Evolutionary conservation across 2,888 invertebrate genomes (phyloP).

Genomic region (Brachyptera putata): DNA sequence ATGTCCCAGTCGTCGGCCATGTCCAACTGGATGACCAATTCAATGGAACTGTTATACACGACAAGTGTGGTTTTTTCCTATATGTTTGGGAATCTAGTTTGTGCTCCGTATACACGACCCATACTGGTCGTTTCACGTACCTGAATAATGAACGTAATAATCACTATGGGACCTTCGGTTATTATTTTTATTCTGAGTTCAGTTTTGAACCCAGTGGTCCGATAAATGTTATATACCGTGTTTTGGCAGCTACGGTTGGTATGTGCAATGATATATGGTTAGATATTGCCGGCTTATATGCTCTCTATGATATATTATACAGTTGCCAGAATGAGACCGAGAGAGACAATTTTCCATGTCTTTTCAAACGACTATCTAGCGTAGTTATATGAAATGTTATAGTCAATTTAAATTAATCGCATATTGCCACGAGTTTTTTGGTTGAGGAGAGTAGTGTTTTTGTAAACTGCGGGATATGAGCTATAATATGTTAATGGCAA

Average conservation of each 20-base stretch:
- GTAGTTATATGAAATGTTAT: too few species aligned
- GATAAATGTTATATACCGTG: slow-evolving; percentile 19
- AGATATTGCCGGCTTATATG: background rate
- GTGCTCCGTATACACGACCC: background rate
- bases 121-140: slow-evolving; percentile 13
- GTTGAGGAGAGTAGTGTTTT: too few species aligned
- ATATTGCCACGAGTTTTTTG: too few species aligned
- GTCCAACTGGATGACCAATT: slow-evolving; percentile 19
- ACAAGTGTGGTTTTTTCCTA: slow-evolving; percentile 5
- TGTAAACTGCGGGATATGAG: too few species aligned
- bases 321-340: too few species aligned
- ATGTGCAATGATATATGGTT: background rate
- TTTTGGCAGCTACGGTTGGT: slow-evolving; percentile 3
- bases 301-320: too few species aligned
- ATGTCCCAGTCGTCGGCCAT: slow-evolving; percentile 15
- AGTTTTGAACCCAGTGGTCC: slow-evolving; percentile 20
- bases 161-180: slow-evolving; percentile 18
- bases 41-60: slow-evolving; percentile 16
- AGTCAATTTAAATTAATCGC: too few species aligned
- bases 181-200: slow-evolving; percentile 14
- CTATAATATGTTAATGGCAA: too few species aligned
- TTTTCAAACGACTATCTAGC: too few species aligned
- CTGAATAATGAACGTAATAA: slow-evolving; percentile 26
- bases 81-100: background rate
- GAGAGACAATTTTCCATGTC: too few species aligned